These are phyloP conservation scores for Florisuga fusca DNA, from an alignment of 2,797 vertebrate genomes.

Conservation along the genomic window DNA sequence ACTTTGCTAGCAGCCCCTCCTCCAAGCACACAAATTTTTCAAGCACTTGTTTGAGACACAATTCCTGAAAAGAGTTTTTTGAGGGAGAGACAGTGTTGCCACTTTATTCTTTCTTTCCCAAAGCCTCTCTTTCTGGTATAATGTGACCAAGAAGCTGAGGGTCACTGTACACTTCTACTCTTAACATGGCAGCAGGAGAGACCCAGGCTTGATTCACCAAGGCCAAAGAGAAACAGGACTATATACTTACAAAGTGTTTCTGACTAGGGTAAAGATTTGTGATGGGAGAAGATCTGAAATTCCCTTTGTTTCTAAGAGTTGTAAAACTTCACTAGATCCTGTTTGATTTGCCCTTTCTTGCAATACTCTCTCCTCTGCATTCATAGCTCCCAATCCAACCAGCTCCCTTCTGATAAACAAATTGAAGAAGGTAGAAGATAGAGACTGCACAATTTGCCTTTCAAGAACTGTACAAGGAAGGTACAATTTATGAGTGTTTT, in stretches of 20 bases:
- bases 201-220: background rate
- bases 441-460: background rate
- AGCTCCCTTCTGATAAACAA: background rate
- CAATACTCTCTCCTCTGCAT: background rate
- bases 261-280: background rate
- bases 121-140: background rate
- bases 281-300: background rate
- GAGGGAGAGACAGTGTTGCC: background rate
- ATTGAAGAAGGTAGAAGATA: background rate
- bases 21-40: background rate
- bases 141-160: fast-evolving
- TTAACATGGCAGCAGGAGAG: background rate
- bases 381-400: background rate
- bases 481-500: background rate
- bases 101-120: background rate
- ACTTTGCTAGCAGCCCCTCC: background rate
- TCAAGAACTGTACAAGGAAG: background rate
- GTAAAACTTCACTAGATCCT: background rate
- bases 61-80: background rate
- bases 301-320: background rate
- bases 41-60: background rate
- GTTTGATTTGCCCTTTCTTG: background rate
- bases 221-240: background rate
- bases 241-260: background rate
- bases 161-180: background rate